A percentile compares a stretch with the other conserved stretches of the same genome.
Conservation (phyloP, 2,797 vertebrate genomes). For the Agapornis canus region DNA sequence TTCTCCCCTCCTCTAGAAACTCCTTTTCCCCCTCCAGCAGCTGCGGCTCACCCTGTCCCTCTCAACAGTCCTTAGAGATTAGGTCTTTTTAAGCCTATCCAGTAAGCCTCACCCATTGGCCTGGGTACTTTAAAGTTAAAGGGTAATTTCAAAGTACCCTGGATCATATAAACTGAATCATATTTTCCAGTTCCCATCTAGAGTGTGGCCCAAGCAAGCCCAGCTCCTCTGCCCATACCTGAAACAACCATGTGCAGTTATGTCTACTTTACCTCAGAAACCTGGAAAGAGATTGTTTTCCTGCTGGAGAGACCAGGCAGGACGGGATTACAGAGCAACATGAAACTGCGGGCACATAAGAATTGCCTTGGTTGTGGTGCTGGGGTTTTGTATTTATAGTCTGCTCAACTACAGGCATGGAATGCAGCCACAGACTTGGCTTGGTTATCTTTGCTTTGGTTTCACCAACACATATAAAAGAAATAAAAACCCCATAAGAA, state of each 20-base stretch:
- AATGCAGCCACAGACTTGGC: neutral
- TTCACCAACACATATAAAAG: constrained; percentile 24
- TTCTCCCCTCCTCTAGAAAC: neutral
- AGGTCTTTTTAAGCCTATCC: neutral
- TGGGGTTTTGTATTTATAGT: neutral
- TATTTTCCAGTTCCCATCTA: neutral
- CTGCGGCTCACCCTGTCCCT: neutral
- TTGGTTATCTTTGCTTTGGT: constrained; percentile 12
- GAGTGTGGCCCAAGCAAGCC: neutral
- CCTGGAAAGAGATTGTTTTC: neutral
- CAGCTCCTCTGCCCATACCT: neutral
- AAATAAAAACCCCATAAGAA: constrained; percentile 14
- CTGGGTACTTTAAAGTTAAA: neutral
- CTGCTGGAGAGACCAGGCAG: neutral
- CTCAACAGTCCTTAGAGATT: neutral
- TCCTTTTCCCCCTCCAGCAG: neutral
- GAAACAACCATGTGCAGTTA: neutral
- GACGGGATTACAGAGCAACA: neutral
- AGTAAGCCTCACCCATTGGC: neutral
- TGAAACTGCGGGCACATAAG: neutral
- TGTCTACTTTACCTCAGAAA: neutral
- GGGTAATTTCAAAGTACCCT: neutral
- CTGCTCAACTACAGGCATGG: neutral
- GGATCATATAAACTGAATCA: neutral
- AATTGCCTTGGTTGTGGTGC: neutral